Evolutionary conservation across 2,888 invertebrate genomes (phyloP).

Genomic region (Cataglyphis albicans): DNA sequence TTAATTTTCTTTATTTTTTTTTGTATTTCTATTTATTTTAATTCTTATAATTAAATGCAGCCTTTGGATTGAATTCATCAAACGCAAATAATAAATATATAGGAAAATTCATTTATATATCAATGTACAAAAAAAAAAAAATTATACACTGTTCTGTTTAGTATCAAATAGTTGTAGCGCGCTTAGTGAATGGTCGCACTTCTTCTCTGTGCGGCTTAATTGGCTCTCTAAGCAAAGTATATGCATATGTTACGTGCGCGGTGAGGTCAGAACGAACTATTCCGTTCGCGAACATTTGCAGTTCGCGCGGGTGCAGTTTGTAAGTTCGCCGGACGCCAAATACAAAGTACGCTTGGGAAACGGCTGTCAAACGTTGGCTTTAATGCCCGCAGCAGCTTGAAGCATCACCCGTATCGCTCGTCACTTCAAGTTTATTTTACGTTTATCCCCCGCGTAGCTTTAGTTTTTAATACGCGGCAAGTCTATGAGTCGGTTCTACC

Average conservation of each 20-base stretch:
- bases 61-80: not conserved
- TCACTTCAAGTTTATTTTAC: conserved; percentile 31
- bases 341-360: conserved; percentile 29
- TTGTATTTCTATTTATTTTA: not conserved
- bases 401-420: conserved; percentile 5
- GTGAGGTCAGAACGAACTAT: conserved; percentile 42
- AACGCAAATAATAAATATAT: not conserved
- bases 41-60: not conserved
- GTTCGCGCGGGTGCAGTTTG: conserved; percentile 19
- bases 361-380: conserved; percentile 36
- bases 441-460: conserved; percentile 16
- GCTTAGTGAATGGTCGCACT: conserved; percentile 3
- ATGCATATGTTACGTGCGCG: conserved; percentile 33
- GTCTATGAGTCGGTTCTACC: conserved; percentile 11
- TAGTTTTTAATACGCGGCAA: conserved; percentile 33
- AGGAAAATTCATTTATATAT: not conserved
- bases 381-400: conserved; percentile 22
- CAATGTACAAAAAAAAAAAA: not conserved
- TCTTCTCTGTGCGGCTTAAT: conserved; percentile 35
- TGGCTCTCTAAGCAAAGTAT: conserved; percentile 37
- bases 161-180: not conserved
- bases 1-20: not conserved
- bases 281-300: conserved; percentile 29
- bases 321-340: conserved; percentile 31
- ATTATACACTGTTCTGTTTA: conserved; percentile 14